Percentiles rank a stretch among this genome's conserved stretches.
Conservation (phyloP, 2,888 invertebrate species). For the Arge pagana region DNA sequence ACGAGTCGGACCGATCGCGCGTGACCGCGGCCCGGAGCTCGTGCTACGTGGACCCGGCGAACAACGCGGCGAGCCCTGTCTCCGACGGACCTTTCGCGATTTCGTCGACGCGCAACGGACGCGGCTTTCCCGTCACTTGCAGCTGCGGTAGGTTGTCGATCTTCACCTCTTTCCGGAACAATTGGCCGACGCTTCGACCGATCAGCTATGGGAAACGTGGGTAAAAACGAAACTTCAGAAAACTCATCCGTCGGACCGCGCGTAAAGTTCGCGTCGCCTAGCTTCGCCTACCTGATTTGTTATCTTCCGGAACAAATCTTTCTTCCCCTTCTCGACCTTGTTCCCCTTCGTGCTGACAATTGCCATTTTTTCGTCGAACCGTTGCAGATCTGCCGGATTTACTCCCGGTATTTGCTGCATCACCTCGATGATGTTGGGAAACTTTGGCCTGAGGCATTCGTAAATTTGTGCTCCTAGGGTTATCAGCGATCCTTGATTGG, state of each 20-base stretch:
- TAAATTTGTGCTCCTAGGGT: constrained; percentile 85
- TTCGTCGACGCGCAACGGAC: constrained; percentile 47
- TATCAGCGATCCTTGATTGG: constrained; percentile 80
- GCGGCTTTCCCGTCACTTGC: constrained; percentile 55
- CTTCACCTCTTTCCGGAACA: constrained; percentile 85
- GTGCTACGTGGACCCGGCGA: constrained; percentile 56
- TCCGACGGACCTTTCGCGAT: constrained; percentile 48
- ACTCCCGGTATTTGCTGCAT: constrained; percentile 81
- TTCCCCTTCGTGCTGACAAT: constrained; percentile 70
- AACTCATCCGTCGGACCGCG: not conserved
- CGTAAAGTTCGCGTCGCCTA: not conserved
- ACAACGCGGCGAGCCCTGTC: constrained; percentile 50
- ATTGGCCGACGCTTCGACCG: constrained; percentile 82
- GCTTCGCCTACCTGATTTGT: constrained; percentile 70
- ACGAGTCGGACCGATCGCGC: constrained; percentile 44
- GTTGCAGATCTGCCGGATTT: constrained; percentile 78
- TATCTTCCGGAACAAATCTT: constrained; percentile 88
- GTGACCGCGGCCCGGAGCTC: constrained; percentile 37
- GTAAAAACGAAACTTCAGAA: constrained; percentile 29
- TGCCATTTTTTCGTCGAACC: constrained; percentile 83
- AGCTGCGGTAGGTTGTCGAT: constrained; percentile 83
- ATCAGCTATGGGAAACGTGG: constrained; percentile 70
- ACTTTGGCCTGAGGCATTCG: constrained; percentile 78
- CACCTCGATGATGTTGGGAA: constrained; percentile 70
- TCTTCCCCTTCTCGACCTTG: constrained; percentile 87